Evolutionary conservation across 2,113 vertebrate genomes (phyloP), one percentile per base, ranked within the genome.

Genomic region (Butastur rufipennis): DNA sequence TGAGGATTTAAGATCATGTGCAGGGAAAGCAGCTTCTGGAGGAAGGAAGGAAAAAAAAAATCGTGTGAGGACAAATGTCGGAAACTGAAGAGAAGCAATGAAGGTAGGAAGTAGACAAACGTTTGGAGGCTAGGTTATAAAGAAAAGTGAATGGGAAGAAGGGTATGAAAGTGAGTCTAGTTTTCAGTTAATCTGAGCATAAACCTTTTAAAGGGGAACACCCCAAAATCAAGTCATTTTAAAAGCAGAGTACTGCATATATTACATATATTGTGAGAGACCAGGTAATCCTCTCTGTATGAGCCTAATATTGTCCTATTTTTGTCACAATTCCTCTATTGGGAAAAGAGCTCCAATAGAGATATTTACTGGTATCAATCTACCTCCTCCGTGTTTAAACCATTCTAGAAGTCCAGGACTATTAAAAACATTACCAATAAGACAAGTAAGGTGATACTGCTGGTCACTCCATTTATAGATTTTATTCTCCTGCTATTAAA

Each of bases 31-130:
- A 36, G 55, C 13, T 52, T 83, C 11, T 40, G 18, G 26, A 75
- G 8, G 29, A 38, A 42, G 50, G 25, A 52, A 52, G 50, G 10
- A 55, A 18, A 16, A n/a, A 17, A 66, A 22, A 45, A 48, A 40
- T 7, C 3, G 2, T 2, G 2, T 19, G 13, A 43, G 9, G n/a
- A 42, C 1, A 2, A 8, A 27, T 21, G 31, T 14, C 58, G 25
- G 40, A 93, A 92, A 88, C 13, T n/a, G 16, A 32, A 86, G 12
- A 61, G 42, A 75, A 82, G 14, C 2, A 1, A 47, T 29, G 25
- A 85, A 70, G 13, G 25, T 6, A 78, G 11, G 4, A 67, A 20
- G 25, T 0, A 67, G n/a, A 47, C 12, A 81, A 62, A 71, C 15
- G 25, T 26, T 86, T 43, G 13, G 43, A 63, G 58, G 23, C 10